These are phyloP conservation scores for Anthonomus grandis DNA, from an alignment of 1,140 invertebrate genomes.

Conservation along the genomic window DNA sequence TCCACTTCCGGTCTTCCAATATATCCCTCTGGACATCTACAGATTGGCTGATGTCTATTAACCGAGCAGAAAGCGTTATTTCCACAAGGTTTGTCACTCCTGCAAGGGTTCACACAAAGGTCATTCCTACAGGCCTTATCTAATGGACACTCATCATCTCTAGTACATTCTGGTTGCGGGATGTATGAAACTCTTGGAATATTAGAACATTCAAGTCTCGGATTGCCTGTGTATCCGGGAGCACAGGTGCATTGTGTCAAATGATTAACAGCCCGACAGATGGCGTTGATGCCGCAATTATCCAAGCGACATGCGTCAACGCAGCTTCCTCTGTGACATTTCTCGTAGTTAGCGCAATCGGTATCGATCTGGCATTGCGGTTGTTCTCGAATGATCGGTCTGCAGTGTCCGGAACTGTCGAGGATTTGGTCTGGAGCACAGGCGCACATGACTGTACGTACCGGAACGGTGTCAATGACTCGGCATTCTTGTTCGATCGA, in stretches of 20 bases:
- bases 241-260: slow-evolving; percentile 75
- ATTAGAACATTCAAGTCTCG: slow-evolving; percentile 73
- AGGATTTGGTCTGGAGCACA: slow-evolving; percentile 72
- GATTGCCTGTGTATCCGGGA: slow-evolving; percentile 74
- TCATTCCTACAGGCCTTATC: slow-evolving; percentile 74
- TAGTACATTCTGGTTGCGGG: slow-evolving; percentile 64
- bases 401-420: slow-evolving; percentile 61
- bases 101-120: slow-evolving; percentile 75
- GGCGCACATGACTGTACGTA: slow-evolving; percentile 76
- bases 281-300: slow-evolving; percentile 79
- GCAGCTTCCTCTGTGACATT: slow-evolving; percentile 72
- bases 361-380: slow-evolving; percentile 66
- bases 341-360: slow-evolving; percentile 69
- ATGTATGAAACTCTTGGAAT: slow-evolving; percentile 52
- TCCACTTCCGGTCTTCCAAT: slow-evolving; percentile 68
- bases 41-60: slow-evolving; percentile 69
- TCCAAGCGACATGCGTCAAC: slow-evolving; percentile 73
- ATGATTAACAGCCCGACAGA: slow-evolving; percentile 74
- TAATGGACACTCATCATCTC: slow-evolving; percentile 69
- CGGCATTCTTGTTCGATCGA: slow-evolving; percentile 70
- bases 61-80: slow-evolving; percentile 74
- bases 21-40: slow-evolving; percentile 75
- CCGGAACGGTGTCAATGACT: slow-evolving; percentile 72
- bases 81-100: slow-evolving; percentile 65
- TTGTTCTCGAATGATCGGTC: slow-evolving; percentile 52